These are phyloP conservation scores for Apaloderma vittatum DNA, from an alignment of 2,113 vertebrate genomes.

Conservation along the genomic window DNA sequence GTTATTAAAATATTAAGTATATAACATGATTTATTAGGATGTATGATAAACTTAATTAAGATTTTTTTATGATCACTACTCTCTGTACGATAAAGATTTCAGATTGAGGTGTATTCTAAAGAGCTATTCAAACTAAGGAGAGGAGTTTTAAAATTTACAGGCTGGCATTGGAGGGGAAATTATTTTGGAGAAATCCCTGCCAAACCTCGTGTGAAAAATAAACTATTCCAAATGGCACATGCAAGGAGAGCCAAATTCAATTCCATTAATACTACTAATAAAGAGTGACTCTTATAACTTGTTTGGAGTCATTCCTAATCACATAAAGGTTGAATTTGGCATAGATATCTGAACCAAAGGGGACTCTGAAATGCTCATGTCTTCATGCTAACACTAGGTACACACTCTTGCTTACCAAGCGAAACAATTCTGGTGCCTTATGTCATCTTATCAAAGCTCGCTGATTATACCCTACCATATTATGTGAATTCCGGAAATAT, in stretches of 20 bases:
- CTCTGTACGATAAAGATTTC: background rate
- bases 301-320: constrained; percentile 61
- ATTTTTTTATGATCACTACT: background rate
- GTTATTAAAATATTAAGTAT: background rate
- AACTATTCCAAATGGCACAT: constrained; percentile 52
- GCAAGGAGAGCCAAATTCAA: constrained; percentile 48
- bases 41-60: background rate
- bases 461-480: background rate
- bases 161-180: background rate
- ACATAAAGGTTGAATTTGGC: constrained; percentile 50
- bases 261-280: constrained; percentile 54
- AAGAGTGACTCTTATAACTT: constrained; percentile 48
- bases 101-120: background rate
- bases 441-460: background rate
- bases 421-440: constrained; percentile 42
- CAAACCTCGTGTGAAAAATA: constrained; percentile 67
- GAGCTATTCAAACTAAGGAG: constrained; percentile 47
- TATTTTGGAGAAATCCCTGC: constrained; percentile 39
- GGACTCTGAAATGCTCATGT: constrained; percentile 20
- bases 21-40: background rate
- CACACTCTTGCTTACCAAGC: background rate
- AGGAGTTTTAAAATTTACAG: constrained; percentile 6
- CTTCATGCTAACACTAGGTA: background rate
- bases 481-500: constrained; percentile 35
- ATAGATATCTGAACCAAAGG: constrained; percentile 25